Conservation (phyloP, 2,797 vertebrate species). For the Clarias platycephalus region DNA sequence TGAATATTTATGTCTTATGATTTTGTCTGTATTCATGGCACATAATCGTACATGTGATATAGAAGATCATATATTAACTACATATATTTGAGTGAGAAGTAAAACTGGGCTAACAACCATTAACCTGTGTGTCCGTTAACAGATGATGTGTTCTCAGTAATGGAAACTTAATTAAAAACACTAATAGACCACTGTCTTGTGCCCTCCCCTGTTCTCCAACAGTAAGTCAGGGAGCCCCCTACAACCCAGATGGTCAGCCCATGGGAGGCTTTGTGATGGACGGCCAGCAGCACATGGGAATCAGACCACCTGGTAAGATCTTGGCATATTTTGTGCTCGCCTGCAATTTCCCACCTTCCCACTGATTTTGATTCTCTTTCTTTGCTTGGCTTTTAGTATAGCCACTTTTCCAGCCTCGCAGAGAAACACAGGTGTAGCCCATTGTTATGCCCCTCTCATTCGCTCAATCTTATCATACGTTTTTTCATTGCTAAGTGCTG, state of each 20-base stretch:
- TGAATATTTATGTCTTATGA: slow-evolving; percentile 6
- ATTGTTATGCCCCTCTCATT: slow-evolving; percentile 70
- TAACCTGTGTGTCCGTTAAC: slow-evolving; percentile 66
- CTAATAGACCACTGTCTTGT: slow-evolving; percentile 75
- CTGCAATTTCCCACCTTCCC: slow-evolving; percentile 46
- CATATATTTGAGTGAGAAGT: not conserved
- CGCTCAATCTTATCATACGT: slow-evolving; percentile 64
- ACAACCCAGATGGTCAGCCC: slow-evolving; percentile 97
- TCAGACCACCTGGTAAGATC: slow-evolving; percentile 97
- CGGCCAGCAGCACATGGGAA: slow-evolving; percentile 99
- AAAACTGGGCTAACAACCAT: slow-evolving; percentile 53
- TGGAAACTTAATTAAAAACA: slow-evolving; percentile 81
- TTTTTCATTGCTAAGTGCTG: slow-evolving; percentile 10
- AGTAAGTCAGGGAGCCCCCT: slow-evolving; percentile 99
- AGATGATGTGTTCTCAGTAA: slow-evolving; percentile 73
- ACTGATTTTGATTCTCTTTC: slow-evolving; percentile 44
- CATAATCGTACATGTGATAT: slow-evolving; percentile 25
- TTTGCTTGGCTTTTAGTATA: not conserved
- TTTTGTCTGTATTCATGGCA: slow-evolving; percentile 12
- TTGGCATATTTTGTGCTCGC: slow-evolving; percentile 53
- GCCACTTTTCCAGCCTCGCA: slow-evolving; percentile 22
- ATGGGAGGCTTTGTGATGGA: slow-evolving; percentile 99
- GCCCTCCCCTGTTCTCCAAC: slow-evolving; percentile 71
- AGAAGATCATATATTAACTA: too few species aligned
- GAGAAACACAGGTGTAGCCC: slow-evolving; percentile 74